These are phyloP conservation scores for Hippoglossus hippoglossus DNA, from an alignment of 2,797 vertebrate species.

Conservation along the genomic window DNA sequence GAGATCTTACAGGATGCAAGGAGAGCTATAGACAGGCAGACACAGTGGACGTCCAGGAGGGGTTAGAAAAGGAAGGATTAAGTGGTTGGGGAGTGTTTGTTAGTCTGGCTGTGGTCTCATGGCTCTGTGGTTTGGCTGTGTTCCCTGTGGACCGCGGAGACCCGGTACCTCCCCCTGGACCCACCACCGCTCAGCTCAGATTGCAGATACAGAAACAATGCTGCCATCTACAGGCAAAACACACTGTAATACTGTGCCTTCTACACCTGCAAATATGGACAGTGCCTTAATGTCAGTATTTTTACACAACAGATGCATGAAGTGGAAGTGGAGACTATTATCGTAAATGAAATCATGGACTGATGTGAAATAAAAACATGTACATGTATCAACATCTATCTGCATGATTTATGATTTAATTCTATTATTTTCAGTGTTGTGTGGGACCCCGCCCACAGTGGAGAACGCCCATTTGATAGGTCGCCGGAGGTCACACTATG, in stretches of 20 bases:
- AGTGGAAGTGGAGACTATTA: background rate
- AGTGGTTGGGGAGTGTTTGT: conserved; percentile 40
- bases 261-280: background rate
- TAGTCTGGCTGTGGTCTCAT: conserved; percentile 37
- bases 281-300: background rate
- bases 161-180: conserved; percentile 24
- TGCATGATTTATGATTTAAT: background rate
- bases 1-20: conserved; percentile 10
- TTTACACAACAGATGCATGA: background rate
- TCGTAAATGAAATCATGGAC: background rate
- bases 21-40: conserved; percentile 1
- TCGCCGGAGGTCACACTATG: conserved; percentile 90
- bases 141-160: conserved; percentile 49
- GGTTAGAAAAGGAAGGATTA: conserved; percentile 17
- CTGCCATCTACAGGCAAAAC: conserved; percentile 71
- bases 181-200: background rate
- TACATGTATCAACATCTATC: background rate
- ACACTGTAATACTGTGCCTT: background rate
- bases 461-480: conserved; percentile 90
- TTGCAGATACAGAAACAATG: conserved; percentile 37
- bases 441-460: conserved; percentile 91
- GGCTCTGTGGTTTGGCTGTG: conserved; percentile 43
- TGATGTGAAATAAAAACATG: background rate
- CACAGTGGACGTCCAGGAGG: conserved; percentile 1
- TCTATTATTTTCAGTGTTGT: conserved; percentile 86